Evolutionary conservation across 2,888 invertebrate genomes (phyloP).

Genomic region (Scrobipalpa atriplicella): DNA sequence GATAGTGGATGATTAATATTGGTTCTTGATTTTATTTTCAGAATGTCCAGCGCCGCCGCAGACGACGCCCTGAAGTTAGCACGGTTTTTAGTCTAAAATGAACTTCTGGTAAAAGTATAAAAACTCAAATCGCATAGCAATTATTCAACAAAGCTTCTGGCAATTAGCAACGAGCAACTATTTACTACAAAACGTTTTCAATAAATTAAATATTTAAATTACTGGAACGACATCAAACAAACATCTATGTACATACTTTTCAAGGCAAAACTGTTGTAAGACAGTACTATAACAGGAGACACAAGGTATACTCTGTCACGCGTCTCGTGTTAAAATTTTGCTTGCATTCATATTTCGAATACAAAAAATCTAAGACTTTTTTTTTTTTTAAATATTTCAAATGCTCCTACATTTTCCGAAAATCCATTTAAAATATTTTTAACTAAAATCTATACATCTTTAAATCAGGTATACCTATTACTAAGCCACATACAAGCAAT

Average conservation of each 20-base stretch:
- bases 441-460: not conserved
- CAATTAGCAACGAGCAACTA: not conserved
- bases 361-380: too few species aligned
- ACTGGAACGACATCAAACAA: too few species aligned
- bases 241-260: too few species aligned
- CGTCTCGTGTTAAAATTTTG: too few species aligned
- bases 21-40: constrained; percentile 58
- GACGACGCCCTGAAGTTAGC: constrained; percentile 52
- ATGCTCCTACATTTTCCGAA: too few species aligned
- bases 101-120: constrained; percentile 44
- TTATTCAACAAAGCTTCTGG: not conserved
- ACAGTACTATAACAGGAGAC: too few species aligned
- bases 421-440: not conserved
- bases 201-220: not conserved
- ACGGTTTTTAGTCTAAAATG: constrained; percentile 34
- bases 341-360: too few species aligned
- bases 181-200: not conserved
- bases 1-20: not conserved
- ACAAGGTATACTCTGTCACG: too few species aligned
- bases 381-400: too few species aligned
- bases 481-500: constrained; percentile 51
- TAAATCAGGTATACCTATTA: not conserved
- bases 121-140: not conserved
- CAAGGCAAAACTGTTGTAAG: too few species aligned
- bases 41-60: constrained; percentile 80